These are phyloP conservation scores for Monoplex corrugatus DNA, from an alignment of 2,888 invertebrate genomes.

Conservation along the genomic window DNA sequence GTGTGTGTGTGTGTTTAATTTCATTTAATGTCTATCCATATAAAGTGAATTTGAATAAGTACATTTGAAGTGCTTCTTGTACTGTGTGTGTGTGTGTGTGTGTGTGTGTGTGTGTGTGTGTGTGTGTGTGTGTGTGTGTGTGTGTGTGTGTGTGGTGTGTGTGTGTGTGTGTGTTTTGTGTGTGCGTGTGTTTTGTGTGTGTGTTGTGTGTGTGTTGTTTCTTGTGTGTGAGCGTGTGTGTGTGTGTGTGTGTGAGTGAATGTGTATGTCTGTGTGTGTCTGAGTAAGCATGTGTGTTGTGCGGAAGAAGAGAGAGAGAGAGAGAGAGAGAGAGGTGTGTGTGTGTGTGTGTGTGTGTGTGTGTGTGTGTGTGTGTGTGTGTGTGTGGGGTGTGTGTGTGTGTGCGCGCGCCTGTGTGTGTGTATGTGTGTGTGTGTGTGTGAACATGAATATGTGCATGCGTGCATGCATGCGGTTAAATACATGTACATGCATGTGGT, in stretches of 20 bases:
- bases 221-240: not conserved
- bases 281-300: not conserved
- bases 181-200: not conserved
- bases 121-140: too few species aligned
- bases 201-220: not conserved
- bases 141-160: too few species aligned
- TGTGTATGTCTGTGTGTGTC: not conserved
- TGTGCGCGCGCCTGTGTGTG: not conserved
- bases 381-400: not conserved
- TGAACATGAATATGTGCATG: not conserved
- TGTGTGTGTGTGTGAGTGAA: not conserved
- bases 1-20: too few species aligned
- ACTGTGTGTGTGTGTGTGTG: too few species aligned
- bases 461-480: not conserved
- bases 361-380: not conserved
- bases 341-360: not conserved
- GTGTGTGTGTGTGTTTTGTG: not conserved
- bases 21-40: too few species aligned
- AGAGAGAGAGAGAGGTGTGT: not conserved
- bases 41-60: too few species aligned
- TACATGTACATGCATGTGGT: too few species aligned
- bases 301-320: too few species aligned
- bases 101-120: too few species aligned
- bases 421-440: not conserved
- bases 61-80: too few species aligned